These are phyloP conservation scores for Megalops atlanticus DNA, from an alignment of 2,113 vertebrate species.

Conservation along the genomic window DNA sequence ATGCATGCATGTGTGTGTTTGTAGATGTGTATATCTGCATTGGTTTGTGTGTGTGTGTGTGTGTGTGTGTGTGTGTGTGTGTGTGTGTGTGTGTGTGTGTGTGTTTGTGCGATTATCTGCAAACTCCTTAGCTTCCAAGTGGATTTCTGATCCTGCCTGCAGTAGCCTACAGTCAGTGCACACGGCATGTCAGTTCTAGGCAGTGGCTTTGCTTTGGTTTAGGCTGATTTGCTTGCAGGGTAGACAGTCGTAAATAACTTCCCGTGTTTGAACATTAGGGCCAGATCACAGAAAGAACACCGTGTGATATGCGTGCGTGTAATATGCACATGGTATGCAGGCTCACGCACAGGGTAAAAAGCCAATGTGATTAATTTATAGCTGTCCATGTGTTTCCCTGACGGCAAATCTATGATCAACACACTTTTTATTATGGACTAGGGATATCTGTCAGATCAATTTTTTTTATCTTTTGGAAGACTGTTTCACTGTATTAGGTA, in stretches of 20 bases:
- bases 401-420: background rate
- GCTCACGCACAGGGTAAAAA: conserved; percentile 8
- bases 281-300: background rate
- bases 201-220: background rate
- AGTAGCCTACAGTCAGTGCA: background rate
- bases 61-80: background rate
- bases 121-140: background rate
- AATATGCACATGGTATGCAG: background rate
- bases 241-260: background rate
- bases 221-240: background rate
- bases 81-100: background rate
- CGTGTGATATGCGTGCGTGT: background rate
- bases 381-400: background rate
- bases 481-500: no score
- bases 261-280: background rate
- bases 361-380: background rate
- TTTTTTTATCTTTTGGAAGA: background rate
- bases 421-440: background rate
- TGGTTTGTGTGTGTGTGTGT: background rate
- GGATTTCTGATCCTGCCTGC: conserved; percentile 7
- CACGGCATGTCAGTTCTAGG: background rate
- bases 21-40: background rate
- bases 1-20: background rate
- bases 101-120: no score
- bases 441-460: background rate